Evolutionary conservation across 2,888 invertebrate species (phyloP), one percentile per base, ranked within the genome.

Genomic region (Actias luna): DNA sequence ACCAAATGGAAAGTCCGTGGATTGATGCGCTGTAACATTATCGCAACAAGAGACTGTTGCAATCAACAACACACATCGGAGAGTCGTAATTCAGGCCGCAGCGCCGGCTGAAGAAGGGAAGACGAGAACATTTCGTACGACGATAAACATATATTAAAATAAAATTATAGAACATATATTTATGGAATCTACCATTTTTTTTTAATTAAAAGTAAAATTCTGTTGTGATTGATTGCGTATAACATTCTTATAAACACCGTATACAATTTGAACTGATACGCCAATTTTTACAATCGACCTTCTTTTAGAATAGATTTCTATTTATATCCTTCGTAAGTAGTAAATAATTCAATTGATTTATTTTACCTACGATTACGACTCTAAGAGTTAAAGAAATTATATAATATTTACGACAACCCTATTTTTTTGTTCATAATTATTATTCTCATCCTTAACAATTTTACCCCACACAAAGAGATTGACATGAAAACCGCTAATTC

Each of bases 41-140:
- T 77, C 76, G 83, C 83, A 80, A 68, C 59, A 55, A 65, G 61
- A 66, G 67, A 29, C 65, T 82, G 78, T 71, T 59, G 82, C 79
- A 83, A 82, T 72, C 68, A 63, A 59, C 64, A 81, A 73, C 83
- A 79, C 78, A 84, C 79, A 82, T 83, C 75, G 70, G 70, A 69
- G 39, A 60, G 46, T 36, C 52, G 50, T 58, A 42, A 55, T 55
- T 29, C 55, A 55, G 29, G 29, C 29, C 29, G 8, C 16, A 1
- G 36, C 46, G 2, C 29, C 27, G 29, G 16, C 16, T n/a, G 7
- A 29, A 55, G 29, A 55, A 55, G 7, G 29, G 55, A 50, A 25
- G 25, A 22, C 46, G 2, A 55, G 29, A 29, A 55, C 29, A 29
- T 55, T 29, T 29, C 29, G 12, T 22, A 55, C 14, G 1, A 55